Evolutionary conservation across 2,113 vertebrate species (phyloP).

Genomic region (Indri indri): DNA sequence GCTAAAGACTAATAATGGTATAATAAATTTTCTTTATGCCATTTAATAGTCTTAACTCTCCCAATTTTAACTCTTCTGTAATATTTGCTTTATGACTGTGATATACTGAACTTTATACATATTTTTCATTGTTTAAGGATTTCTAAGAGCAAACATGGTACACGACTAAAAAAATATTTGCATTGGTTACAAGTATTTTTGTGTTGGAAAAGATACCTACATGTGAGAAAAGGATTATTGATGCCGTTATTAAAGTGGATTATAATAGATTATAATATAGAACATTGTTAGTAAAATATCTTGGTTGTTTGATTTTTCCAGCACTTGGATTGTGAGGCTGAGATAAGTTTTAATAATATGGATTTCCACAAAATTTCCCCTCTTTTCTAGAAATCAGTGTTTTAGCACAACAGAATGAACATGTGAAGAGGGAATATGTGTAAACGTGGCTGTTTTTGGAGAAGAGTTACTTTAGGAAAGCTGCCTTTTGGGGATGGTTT

Average conservation of each 20-base stretch:
- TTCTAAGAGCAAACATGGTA: background rate
- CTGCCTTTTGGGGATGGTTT: background rate
- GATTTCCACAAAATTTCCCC: background rate
- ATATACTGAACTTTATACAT: background rate
- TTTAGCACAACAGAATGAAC: background rate
- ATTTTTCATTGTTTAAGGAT: background rate
- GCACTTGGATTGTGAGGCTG: background rate
- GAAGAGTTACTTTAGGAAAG: background rate
- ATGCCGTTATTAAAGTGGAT: background rate
- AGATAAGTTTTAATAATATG: background rate
- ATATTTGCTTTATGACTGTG: background rate
- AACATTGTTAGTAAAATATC: background rate
- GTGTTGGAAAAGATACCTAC: background rate
- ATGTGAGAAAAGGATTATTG: background rate
- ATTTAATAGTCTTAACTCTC: background rate
- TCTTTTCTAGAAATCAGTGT: background rate
- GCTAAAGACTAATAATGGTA: background rate
- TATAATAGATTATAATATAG: background rate
- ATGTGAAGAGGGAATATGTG: background rate
- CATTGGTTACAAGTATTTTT: background rate
- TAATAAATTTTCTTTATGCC: background rate
- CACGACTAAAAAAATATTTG: background rate
- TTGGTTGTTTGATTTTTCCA: background rate
- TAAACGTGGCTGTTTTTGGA: background rate
- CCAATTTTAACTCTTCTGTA: background rate